Base-by-base conservation (phyloP, 2,888 invertebrate species). In the Orthosia incerta region DNA sequence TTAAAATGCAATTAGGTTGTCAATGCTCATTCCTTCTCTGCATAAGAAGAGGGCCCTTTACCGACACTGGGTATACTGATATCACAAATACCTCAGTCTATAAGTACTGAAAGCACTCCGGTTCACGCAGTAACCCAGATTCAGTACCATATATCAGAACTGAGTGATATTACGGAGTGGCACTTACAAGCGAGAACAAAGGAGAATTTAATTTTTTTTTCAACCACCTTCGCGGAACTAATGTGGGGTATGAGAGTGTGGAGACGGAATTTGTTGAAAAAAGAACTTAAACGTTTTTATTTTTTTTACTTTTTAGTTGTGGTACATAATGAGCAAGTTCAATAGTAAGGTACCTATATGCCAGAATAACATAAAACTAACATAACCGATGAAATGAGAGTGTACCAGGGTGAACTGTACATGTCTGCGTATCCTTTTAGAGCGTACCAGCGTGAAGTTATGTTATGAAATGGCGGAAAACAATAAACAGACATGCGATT, bases 191-290 rank as follows among this genome's bases (percentile, higher is more conserved):
- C 55, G 68, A 26, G 76, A 82, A 85, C 87, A 83, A 85, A 86
- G 53, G 80, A 46, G 82, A 79, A 82, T 87, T 85, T 83, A 79
- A 86, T 84, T 79, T 80, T 76, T 85, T 84, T 85, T 79, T 76
- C 74, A 79, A 60, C 69, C 62, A 48, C 64, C 53, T 61, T 45
- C 39, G 59, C 46, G 50, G 76, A 57, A 71, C 53, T 76, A 75
- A 80, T 74, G 69, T 48, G 51, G 23, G 70, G 0, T 64, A 13
- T 12, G 4, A 12, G 9, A 60, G 56, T 60, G 45, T 70, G 66
- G 78, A 78, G 60, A 62, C 0, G 50, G 72, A 2, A 46, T 64
- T 57, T 16, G 26, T 55, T n/a, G 9, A 45, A 4, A 26, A 23
- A 60, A 39, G 39, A 39, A 9, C 9, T 39, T 39, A 7, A 39